Evolutionary conservation across 2,113 vertebrate species (phyloP), one percentile per base, ranked within the genome.

Genomic region (Felis chaus): DNA sequence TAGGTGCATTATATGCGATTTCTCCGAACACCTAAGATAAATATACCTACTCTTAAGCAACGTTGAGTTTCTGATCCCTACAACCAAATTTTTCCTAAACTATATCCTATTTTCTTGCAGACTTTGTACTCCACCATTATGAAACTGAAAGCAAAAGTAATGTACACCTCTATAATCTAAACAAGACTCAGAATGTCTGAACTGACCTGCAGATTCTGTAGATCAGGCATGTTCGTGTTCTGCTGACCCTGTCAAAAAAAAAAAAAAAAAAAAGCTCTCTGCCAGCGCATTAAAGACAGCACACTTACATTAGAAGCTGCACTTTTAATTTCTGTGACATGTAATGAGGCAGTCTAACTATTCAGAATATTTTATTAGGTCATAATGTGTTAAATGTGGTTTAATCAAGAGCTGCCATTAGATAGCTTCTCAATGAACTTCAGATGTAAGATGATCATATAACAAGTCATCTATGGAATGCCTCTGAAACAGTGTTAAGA

Each of bases 351-450:
- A 85, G 7, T 95, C 79, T 97, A 81, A 94, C 87, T 73, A 78
- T 65, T 69, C 69, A 73, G 84, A 94, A 81, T 97, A 94, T 96
- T 97, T 96, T 95, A 97, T 90, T 97, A 98, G 96, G 88, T 97
- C 81, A 55, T 97, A 94, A 92, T 21, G 27, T 91, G 80, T 81
- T 98, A 97, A 94, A 95, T 81, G 80, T 84, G 71, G 69, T 94
- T 96, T 94, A 97, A 98, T 97, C 90, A 96, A 96, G 87, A 96
- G 1, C 69, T 76, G 33, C 55, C 86, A 92, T 91, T 96, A 96
- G 68, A 81, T 31, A 90, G 36, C 79, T 85, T 98, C 88, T 89
- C 81, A 85, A 12, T 91, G 89, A 95, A 96, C 65, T 96, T 95
- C 21, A 19, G 80, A 74, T 41, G 15, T 92, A 83, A 92, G 23